Conservation (phyloP, 2,797 vertebrate genomes). For the Buceros bicornis region DNA sequence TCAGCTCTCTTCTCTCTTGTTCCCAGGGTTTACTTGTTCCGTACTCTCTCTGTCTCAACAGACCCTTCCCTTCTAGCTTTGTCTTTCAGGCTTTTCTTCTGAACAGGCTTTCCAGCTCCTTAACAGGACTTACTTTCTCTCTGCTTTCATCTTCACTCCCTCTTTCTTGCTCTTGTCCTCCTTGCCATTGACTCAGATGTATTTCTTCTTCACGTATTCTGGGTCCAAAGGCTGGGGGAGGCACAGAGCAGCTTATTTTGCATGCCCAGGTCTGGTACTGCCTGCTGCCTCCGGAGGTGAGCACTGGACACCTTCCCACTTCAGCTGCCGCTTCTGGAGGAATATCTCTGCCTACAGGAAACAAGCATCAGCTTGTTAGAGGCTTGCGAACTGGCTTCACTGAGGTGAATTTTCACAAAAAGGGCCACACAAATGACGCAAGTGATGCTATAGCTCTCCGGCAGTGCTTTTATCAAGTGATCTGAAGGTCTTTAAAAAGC, state of each 20-base stretch:
- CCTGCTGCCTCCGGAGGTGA: neutral
- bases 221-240: neutral
- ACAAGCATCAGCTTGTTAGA: neutral
- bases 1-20: neutral
- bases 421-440: neutral
- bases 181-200: neutral
- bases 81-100: neutral
- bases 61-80: neutral
- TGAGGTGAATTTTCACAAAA: neutral
- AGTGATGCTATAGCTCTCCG: neutral
- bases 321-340: neutral
- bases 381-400: neutral
- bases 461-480: neutral
- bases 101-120: neutral
- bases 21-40: neutral
- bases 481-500: constrained; percentile 12
- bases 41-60: neutral
- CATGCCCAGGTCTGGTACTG: neutral
- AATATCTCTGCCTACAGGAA: neutral
- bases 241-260: neutral
- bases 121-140: neutral
- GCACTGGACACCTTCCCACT: neutral
- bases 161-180: neutral
- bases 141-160: neutral
- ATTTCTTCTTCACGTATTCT: neutral